These are phyloP conservation scores for Creontiades dilutus DNA, from an alignment of 2,888 invertebrate genomes.

Conservation along the genomic window DNA sequence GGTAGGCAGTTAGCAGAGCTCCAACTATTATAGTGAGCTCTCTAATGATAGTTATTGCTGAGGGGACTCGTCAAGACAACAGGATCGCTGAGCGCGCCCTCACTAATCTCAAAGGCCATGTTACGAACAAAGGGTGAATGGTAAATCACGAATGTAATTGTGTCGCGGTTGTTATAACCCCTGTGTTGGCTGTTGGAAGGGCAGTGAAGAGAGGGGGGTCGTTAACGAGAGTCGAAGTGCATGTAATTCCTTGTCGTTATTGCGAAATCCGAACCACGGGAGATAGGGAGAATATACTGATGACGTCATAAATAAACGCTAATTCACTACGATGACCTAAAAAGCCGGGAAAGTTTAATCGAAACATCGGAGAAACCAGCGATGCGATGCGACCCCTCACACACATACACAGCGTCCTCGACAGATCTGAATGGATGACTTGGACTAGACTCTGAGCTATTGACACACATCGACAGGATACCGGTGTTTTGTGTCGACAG, in stretches of 20 bases:
- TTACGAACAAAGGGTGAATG: constrained; percentile 35
- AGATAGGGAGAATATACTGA: background rate
- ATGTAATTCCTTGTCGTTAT: constrained; percentile 44
- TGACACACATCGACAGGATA: background rate
- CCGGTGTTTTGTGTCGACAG: constrained; percentile 1
- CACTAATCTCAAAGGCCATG: background rate
- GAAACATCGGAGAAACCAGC: background rate
- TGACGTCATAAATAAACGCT: constrained; percentile 37
- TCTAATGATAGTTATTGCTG: background rate
- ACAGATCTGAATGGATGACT: background rate
- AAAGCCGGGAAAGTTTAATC: constrained; percentile 3
- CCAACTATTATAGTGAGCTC: no score
- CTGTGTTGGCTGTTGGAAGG: background rate
- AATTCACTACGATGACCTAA: constrained; percentile 20
- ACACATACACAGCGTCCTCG: background rate
- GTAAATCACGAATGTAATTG: constrained; percentile 41
- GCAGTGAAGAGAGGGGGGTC: background rate
- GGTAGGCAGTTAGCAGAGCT: no score
- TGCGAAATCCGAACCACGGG: constrained; percentile 11
- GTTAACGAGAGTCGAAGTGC: constrained; percentile 49
- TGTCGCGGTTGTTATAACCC: constrained; percentile 29
- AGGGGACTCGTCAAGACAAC: constrained; percentile 3
- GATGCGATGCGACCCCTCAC: background rate
- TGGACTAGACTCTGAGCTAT: background rate
- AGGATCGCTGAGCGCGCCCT: constrained; percentile 7